These are phyloP conservation scores for Pelodytes ibericus DNA, from an alignment of 2,797 vertebrate genomes.

Conservation along the genomic window DNA sequence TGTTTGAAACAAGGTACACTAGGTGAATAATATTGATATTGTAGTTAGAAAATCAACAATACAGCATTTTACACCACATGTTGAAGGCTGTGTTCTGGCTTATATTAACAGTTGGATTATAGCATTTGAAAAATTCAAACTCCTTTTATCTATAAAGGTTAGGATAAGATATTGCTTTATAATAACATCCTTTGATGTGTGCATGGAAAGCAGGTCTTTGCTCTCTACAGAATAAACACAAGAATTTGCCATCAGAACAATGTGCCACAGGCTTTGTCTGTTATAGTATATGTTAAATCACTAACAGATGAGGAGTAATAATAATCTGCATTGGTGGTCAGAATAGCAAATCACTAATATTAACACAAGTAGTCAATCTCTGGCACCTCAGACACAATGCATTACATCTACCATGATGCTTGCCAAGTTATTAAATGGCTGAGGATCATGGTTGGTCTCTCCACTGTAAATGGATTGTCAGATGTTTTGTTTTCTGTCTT, in stretches of 20 bases:
- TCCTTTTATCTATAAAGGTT: neutral
- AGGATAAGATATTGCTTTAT: slow-evolving; percentile 15
- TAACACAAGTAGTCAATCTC: too few species aligned
- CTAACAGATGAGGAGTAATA: slow-evolving; percentile 7
- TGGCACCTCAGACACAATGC: too few species aligned
- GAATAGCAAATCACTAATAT: too few species aligned
- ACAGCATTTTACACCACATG: too few species aligned
- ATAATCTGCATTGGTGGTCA: neutral
- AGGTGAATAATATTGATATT: too few species aligned
- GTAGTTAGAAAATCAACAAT: too few species aligned
- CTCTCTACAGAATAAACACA: slow-evolving; percentile 4
- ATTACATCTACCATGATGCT: too few species aligned
- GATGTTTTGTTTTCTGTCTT: too few species aligned
- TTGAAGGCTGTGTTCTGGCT: neutral
- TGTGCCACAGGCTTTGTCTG: neutral
- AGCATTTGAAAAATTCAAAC: neutral
- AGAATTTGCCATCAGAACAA: slow-evolving; percentile 6
- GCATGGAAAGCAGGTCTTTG: neutral
- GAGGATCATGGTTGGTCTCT: too few species aligned
- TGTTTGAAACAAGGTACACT: too few species aligned
- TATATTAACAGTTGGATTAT: neutral
- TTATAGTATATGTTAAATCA: neutral
- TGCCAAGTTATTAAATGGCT: too few species aligned
- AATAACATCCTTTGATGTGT: slow-evolving; percentile 1
- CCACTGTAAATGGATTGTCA: too few species aligned